Evolutionary conservation across 2,888 invertebrate genomes (phyloP).

Genomic region (Steromphala cineraria): DNA sequence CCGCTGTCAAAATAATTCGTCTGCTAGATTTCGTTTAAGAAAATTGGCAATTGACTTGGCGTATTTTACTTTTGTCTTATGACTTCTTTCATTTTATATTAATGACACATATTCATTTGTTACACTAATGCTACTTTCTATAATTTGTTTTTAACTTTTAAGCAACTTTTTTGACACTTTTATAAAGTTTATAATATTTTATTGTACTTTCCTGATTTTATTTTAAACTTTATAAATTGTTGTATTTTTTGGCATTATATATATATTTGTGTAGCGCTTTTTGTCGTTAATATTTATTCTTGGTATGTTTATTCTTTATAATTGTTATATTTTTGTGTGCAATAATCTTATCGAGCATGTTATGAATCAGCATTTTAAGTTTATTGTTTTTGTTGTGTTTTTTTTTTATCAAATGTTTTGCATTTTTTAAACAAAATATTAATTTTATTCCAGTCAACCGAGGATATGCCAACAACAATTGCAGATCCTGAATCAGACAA

Average conservation of each 20-base stretch:
- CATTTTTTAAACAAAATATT: conserved; percentile 5
- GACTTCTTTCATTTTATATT: no score
- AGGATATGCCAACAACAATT: conserved; percentile 45
- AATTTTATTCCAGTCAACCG: conserved; percentile 65
- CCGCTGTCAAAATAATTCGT: conserved; percentile 19
- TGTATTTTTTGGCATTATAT: not conserved
- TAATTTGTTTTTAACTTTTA: not conserved
- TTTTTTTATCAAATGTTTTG: not conserved
- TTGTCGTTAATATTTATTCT: no score
- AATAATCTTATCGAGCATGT: no score
- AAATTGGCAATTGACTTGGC: not conserved
- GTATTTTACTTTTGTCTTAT: not conserved
- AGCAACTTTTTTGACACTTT: not conserved
- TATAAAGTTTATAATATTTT: not conserved
- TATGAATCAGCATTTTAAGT: not conserved
- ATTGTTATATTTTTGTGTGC: not conserved
- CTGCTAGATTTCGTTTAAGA: conserved; percentile 1
- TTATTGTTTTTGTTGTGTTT: not conserved
- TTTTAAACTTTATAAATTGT: not conserved
- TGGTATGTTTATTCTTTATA: no score
- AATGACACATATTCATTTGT: not conserved
- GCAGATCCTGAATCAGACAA: conserved; percentile 54
- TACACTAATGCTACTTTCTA: not conserved
- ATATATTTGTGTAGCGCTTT: not conserved
- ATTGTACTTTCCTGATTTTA: not conserved